Conservation (phyloP, 2,113 vertebrate species). For the Arenaria interpres region DNA sequence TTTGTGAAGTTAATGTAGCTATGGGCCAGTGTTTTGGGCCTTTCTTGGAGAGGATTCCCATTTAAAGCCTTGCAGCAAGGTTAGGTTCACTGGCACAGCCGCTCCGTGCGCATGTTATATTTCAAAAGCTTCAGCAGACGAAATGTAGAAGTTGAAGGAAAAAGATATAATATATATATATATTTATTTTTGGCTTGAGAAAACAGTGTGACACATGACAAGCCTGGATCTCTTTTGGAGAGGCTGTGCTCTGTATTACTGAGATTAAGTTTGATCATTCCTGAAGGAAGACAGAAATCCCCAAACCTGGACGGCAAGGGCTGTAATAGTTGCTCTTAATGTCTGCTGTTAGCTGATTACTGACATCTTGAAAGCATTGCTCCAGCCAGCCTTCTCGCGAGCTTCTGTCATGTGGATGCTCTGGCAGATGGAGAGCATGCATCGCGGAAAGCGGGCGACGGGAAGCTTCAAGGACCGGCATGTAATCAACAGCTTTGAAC, state of each 20-base stretch:
- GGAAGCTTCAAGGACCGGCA: constrained; percentile 72
- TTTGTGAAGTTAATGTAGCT: not conserved
- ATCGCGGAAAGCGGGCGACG: constrained; percentile 36
- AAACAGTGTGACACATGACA: constrained; percentile 29
- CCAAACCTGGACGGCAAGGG: not conserved
- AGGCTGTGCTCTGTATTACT: not conserved
- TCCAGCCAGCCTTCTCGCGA: constrained; percentile 43
- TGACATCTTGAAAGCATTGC: constrained; percentile 83
- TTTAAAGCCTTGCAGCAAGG: not conserved
- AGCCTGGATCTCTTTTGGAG: constrained; percentile 14
- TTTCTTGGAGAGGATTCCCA: not conserved
- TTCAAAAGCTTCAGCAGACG: not conserved
- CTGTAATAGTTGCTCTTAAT: constrained; percentile 34
- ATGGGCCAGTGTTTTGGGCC: not conserved
- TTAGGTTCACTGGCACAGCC: rapidly evolving
- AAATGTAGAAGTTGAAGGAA: not conserved
- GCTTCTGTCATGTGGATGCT: constrained; percentile 73
- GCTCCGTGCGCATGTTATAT: rapidly evolving
- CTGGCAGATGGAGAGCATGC: constrained; percentile 42
- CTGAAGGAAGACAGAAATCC: constrained; percentile 47
- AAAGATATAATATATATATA: not conserved
- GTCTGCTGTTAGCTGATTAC: constrained; percentile 79
- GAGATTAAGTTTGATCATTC: constrained; percentile 44
- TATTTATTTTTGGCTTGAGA: constrained; percentile 12
- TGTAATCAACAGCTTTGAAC: constrained; percentile 76